These are phyloP conservation scores for Sympetrum striolatum DNA, from an alignment of 2,888 invertebrate genomes.

Conservation along the genomic window DNA sequence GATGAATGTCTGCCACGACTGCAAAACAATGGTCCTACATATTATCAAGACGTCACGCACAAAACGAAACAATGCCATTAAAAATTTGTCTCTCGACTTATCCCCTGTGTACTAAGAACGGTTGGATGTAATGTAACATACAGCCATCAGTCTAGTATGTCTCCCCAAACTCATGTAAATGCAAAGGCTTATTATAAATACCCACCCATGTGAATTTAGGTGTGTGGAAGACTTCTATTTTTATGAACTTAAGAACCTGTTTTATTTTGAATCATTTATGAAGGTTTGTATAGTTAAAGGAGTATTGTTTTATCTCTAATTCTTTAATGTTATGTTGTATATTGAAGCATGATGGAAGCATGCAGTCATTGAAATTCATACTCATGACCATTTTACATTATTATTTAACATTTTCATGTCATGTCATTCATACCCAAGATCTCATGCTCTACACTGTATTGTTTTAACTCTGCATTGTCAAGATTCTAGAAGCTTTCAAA, in stretches of 20 bases:
- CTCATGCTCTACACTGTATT: constrained; percentile 40
- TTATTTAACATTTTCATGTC: constrained; percentile 42
- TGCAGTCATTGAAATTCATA: constrained; percentile 18
- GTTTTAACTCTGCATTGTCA: constrained; percentile 21
- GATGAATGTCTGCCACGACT: constrained; percentile 93
- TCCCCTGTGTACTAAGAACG: constrained; percentile 73
- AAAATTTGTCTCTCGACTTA: constrained; percentile 81
- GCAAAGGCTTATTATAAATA: constrained; percentile 36
- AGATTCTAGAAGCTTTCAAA: constrained; percentile 13
- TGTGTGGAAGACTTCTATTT: constrained; percentile 29
- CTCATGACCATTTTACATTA: constrained; percentile 24
- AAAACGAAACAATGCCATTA: constrained; percentile 80
- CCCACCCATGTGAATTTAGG: constrained; percentile 40
- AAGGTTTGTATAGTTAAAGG: constrained; percentile 20
- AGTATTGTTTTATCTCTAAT: neutral
- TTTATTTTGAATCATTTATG: constrained; percentile 32
- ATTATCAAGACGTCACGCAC: constrained; percentile 89
- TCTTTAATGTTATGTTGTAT: constrained; percentile 10
- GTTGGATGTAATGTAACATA: constrained; percentile 21
- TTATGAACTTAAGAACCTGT: constrained; percentile 18
- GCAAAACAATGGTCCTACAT: constrained; percentile 91
- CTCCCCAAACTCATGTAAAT: constrained; percentile 36
- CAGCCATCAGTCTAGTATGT: constrained; percentile 26
- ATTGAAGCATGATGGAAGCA: constrained; percentile 41
- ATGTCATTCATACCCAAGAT: constrained; percentile 25